Evolutionary conservation across 2,797 vertebrate species (phyloP).

Genomic region (Halcyon leucocephala): DNA sequence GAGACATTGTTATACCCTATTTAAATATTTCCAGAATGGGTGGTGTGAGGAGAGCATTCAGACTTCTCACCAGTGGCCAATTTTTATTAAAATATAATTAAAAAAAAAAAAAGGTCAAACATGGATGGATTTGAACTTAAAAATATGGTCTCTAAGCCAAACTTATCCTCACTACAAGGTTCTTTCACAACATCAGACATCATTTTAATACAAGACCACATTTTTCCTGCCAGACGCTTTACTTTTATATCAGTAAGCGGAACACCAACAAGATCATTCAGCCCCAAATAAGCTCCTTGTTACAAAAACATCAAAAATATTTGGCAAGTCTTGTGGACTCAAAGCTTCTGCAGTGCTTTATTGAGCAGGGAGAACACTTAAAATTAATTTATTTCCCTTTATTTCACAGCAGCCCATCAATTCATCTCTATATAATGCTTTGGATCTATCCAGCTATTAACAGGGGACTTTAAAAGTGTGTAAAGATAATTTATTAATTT

Average conservation of each 20-base stretch:
- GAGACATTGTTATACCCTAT: neutral
- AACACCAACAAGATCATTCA: neutral
- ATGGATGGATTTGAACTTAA: neutral
- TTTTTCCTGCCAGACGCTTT: neutral
- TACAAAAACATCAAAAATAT: neutral
- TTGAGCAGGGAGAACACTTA: neutral
- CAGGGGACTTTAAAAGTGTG: neutral
- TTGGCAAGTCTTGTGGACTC: neutral
- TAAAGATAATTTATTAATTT: constrained; percentile 55
- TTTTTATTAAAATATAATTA: neutral
- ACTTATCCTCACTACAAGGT: neutral
- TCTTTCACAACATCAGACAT: neutral
- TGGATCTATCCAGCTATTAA: constrained; percentile 9
- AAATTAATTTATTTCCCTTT: constrained; percentile 19
- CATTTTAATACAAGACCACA: neutral
- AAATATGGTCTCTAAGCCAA: neutral
- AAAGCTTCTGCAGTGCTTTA: neutral
- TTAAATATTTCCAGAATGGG: neutral
- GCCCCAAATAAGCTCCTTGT: neutral
- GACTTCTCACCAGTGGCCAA: neutral
- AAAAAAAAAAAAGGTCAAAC: neutral
- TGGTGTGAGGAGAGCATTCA: neutral
- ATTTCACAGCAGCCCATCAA: constrained; percentile 5
- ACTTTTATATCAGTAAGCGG: neutral
- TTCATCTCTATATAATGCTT: neutral